Percentiles rank a stretch among this genome's conserved stretches.
Evolutionary conservation across 2,888 invertebrate species (phyloP).

Genomic region (Pimpla rufipes): DNA sequence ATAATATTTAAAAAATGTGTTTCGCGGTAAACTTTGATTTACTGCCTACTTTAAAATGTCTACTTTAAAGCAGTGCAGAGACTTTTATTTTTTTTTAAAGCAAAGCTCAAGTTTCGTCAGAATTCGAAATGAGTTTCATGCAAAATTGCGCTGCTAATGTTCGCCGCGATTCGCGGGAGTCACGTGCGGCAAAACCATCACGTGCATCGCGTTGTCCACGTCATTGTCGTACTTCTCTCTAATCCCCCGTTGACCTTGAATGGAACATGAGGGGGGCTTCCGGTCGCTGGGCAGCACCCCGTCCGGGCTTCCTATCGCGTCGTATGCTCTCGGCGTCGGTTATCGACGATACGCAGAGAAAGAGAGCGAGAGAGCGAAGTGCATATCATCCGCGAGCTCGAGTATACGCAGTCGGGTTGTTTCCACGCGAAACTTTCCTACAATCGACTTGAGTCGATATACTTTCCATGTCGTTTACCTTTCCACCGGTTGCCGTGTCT

Average conservation of each 20-base stretch:
- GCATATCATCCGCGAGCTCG: not conserved
- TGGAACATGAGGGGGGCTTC: constrained; percentile 57
- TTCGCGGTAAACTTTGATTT: too few species aligned
- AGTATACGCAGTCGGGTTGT: not conserved
- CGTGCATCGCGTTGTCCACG: constrained; percentile 2
- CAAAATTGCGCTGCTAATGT: not conserved
- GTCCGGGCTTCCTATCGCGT: constrained; percentile 51
- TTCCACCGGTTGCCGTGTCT: constrained; percentile 14
- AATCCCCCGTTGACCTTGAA: constrained; percentile 52
- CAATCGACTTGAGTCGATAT: constrained; percentile 16
- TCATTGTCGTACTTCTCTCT: constrained; percentile 1
- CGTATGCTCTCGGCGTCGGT: not conserved
- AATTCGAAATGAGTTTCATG: not conserved
- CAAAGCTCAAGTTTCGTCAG: not conserved
- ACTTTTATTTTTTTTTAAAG: not conserved
- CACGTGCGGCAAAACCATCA: constrained; percentile 24
- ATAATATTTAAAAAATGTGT: too few species aligned
- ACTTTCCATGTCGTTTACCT: constrained; percentile 1
- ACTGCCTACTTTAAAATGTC: too few species aligned
- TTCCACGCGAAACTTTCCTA: constrained; percentile 4
- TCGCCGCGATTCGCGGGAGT: not conserved
- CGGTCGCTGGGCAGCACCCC: constrained; percentile 15
- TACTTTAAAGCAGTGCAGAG: too few species aligned
- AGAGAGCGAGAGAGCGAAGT: not conserved
- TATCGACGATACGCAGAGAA: not conserved